Evolutionary conservation across 1,140 invertebrate genomes (phyloP), one percentile per base, ranked within the genome.

Genomic region (Maconellicoccus hirsutus): DNA sequence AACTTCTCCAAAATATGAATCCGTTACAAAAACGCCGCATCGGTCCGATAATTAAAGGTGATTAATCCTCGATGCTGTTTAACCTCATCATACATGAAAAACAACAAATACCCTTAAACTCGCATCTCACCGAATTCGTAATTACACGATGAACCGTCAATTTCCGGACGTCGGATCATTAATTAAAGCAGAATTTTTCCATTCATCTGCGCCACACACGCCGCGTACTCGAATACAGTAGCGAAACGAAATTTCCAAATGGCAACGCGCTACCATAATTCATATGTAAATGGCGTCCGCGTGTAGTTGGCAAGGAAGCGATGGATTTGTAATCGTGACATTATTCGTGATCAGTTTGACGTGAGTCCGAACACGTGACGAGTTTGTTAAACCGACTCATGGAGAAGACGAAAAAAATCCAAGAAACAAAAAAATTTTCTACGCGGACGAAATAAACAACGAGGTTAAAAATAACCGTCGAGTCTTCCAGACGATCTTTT

Each of bases 301-400:
- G 42, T 52, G n/a, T 16, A 52, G 6, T 52, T 52, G 42, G 42
- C 42, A 52, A 52, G 42, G 42, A 52, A 52, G 42, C 42, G 42
- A 52, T 52, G 42, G 42, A 52, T 52, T 52, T 52, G 42, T 52
- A 52, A 52, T 52, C 42, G 42, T 52, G 42, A 52, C 42, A 52
- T 52, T 52, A 52, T 52, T 52, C 42, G 42, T 52, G 42, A 52
- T 52, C 42, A 52, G 42, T 3, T 16, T 52, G 42, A 52, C 42
- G 42, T 52, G 42, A 52, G 42, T 52, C 42, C 42, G 42, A 52
- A 52, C 42, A 52, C 42, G 42, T 52, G 42, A 52, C 42, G 42
- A 52, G 42, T 52, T 52, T 52, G 42, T 52, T 52, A 52, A 52
- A 52, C 42, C 42, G n/a, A 14, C 4, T 16, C 6, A 19, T 16